Base-by-base conservation (phyloP, 2,888 invertebrate genomes). In the Cephus runcator region DNA sequence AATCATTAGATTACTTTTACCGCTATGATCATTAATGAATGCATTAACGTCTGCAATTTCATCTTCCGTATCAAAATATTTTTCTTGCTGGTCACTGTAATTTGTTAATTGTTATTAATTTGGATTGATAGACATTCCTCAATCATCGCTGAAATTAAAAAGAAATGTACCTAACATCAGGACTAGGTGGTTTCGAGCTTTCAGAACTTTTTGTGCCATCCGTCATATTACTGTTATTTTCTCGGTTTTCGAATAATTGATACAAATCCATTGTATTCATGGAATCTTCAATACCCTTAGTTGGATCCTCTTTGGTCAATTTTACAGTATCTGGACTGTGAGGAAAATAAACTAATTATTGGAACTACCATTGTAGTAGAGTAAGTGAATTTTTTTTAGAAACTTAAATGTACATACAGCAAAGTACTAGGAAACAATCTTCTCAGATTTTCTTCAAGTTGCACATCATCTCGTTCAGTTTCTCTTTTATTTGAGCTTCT, bases 31-130 rank as follows among this genome's bases (percentile, higher is more conserved):
- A 77, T 92, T 92, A 85, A 96, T 93, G 84, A 96, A 95, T 75
- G 92, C 90, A 81, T 93, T 92, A 0, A 96, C 95, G 90, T 96
- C 95, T 75, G 91, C 91, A 81, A 92, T 92, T 92, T 96, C 96
- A 76, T 90, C 88, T 69, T 94, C 94, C 1, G 94, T 93, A 2
- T 93, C 94, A 92, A 96, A 96, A 91, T 96, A 96, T 77, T 92
- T 88, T 73, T 89, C 88, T 82, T 92, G 91, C 78, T 85, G 79
- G 31, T 80, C 69, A 35, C 81, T 83, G 33, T 11, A 77, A 73
- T n/a, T 31, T 73, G 11, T 56, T 15, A 68, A 23, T 73, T 40
- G n/a, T 35, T 30, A 71, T 31, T 56, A 73, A 74, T 74, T 71
- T 31, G 31, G 31, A 71, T 33, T 12, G 15, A 31, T 69, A 33